Base-by-base conservation (phyloP, 1,140 invertebrate species). In the Drosophila subobscura region DNA sequence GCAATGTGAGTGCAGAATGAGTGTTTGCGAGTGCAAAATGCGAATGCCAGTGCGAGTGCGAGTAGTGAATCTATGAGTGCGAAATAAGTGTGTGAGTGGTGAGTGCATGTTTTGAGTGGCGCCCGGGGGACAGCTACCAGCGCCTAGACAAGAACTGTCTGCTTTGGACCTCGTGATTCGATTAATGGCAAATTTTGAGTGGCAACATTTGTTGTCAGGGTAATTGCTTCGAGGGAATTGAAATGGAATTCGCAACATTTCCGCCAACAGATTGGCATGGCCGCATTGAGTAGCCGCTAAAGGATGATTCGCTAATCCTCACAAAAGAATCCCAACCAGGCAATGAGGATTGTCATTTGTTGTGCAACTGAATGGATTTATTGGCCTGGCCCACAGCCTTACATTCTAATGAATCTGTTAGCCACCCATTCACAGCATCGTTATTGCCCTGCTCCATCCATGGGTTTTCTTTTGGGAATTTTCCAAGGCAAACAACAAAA, bases 171-270 rank as follows among this genome's bases (percentile, higher is more conserved):
- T 22, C 60, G 60, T 49, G 45, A 79, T 70, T 74, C 40, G 56
- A 79, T 79, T 79, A 75, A 71, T 47, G 45, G 22, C 25, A 44
- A 27, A 12, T 37, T 67, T 61, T 44, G 63, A 80, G 72, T 80
- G 78, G 42, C 61, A 60, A 51, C 60, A 49, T 49, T 68, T 10
- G 33, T 4, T 33, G 78, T 41, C 33, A 20, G 47, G 72, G 72
- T 81, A 77, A 68, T 72, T 76, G 72, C 27, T 44, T 54, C n/a
- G 49, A 25, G 51, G 2, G 5, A 33, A 61, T 22, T 20, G 2
- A 22, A 54, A 68, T 25, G 5, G 25, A 54, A 23, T 41, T 67
- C n/a, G n/a, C 4, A 1, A 5, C 4, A 6, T 14, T 42, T 52
- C 14, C 4, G 8, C 14, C 20, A 3, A 0, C 8, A 8, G 16